Evolutionary conservation across 1,140 invertebrate species (phyloP), one percentile per base, ranked within the genome.

Genomic region (Drosophila ohnishii): DNA sequence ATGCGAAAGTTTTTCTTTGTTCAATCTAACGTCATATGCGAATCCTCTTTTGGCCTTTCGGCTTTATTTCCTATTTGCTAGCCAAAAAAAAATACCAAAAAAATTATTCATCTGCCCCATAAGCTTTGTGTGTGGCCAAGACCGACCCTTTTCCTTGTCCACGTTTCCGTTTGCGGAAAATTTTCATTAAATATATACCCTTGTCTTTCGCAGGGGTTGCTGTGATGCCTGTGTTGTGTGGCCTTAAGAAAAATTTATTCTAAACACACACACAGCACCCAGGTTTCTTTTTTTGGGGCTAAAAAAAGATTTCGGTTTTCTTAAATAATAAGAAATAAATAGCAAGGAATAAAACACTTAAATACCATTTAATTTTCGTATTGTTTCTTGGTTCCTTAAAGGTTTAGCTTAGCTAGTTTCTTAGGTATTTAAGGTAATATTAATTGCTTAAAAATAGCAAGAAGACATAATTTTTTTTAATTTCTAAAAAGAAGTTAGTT

Each of bases 141-240:
- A 34, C 5, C 25, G 28, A 61, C 62, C 65, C 65, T 66, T 66
- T 66, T 53, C 45, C 47, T 66, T 53, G 28, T 55, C 11, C 42
- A 30, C 65, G 62, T 22, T 65, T 69, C 39, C 62, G 65, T 55
- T 61, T 61, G 56, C 61, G 61, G 37, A 48, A 69, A 69, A 69
- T 69, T 69, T 66, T 69, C 65, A 69, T 69, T 69, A 69, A 69
- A 69, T 67, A 32, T 67, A 63, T 37, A 53, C 65, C 65, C 62
- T 53, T 53, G 45, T 55, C 61, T 53, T n/a, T 11, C 6, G 4
- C 47, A 37, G 25, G 65, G 65, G 35, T 67, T 19, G 37, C 45
- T 63, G 30, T 22, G 19, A 13, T 42, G 16, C 5, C 40, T 6
- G 40, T 42, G 40, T 42, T 42, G 25, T 14, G 14, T 25, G 44